Percentiles rank a stretch among this genome's conserved stretches.
Evolutionary conservation across 2,113 vertebrate species (phyloP).

Genomic region (Chaetorhynchus papuensis): DNA sequence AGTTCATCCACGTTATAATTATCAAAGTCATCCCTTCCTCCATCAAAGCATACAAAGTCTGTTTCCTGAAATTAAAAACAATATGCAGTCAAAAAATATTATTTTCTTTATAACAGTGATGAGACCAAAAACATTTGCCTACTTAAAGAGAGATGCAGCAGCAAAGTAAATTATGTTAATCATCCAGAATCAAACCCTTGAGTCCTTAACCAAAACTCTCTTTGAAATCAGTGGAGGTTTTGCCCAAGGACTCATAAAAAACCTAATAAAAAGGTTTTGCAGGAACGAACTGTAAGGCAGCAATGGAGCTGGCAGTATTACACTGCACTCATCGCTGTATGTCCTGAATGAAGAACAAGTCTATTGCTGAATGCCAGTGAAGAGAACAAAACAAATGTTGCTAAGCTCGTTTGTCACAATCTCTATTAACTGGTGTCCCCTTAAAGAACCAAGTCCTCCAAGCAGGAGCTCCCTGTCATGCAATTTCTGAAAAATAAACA

Average conservation of each 20-base stretch:
- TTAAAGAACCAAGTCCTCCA: neutral
- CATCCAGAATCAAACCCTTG: neutral
- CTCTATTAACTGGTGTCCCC: neutral
- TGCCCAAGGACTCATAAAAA: neutral
- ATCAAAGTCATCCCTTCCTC: slow-evolving; percentile 85
- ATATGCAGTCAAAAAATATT: neutral
- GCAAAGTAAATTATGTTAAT: neutral
- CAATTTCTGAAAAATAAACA: neutral
- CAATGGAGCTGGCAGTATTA: neutral
- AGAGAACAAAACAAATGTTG: neutral
- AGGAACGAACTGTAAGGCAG: neutral
- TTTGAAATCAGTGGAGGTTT: neutral
- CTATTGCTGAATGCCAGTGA: neutral
- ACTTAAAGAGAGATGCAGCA: neutral
- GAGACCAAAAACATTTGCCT: neutral
- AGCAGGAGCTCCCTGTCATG: neutral
- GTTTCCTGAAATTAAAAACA: slow-evolving; percentile 82
- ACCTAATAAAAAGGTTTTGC: neutral
- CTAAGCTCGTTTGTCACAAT: neutral
- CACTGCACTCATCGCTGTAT: neutral
- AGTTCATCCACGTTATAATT: slow-evolving; percentile 85
- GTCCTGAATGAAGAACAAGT: neutral
- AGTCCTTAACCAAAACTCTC: neutral
- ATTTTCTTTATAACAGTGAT: neutral
- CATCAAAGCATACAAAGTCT: slow-evolving; percentile 94